These are phyloP conservation scores for Metellina segmentata DNA, from an alignment of 2,888 invertebrate species.

Conservation along the genomic window DNA sequence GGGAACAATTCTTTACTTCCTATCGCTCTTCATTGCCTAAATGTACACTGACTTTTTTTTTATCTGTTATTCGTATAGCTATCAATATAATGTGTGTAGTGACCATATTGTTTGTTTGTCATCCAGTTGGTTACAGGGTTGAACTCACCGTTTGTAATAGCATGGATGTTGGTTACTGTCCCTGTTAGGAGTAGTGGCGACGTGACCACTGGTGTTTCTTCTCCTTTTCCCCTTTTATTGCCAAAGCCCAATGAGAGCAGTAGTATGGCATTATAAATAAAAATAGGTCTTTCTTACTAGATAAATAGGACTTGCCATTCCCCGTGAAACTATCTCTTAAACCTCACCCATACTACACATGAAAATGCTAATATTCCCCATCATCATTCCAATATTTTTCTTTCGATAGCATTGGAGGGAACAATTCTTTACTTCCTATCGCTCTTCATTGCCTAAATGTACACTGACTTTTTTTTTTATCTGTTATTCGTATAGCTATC, in stretches of 20 bases:
- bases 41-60: constrained; percentile 39
- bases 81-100: constrained; percentile 76
- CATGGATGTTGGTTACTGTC: too few species aligned
- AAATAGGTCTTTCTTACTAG: too few species aligned
- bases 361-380: not conserved
- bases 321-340: not conserved
- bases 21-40: constrained; percentile 20
- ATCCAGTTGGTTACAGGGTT: too few species aligned
- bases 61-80: constrained; percentile 2
- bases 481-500: constrained; percentile 42
- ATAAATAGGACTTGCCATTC: too few species aligned
- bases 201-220: too few species aligned
- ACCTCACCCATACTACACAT: not conserved
- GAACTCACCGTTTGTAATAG: too few species aligned
- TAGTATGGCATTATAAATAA: too few species aligned
- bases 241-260: too few species aligned
- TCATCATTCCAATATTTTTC: not conserved
- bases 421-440: constrained; percentile 34
- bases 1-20: constrained; percentile 31
- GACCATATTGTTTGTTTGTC: too few species aligned
- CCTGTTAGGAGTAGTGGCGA: too few species aligned
- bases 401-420: not conserved
- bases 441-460: constrained; percentile 32
- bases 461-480: constrained; percentile 28
- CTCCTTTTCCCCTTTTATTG: too few species aligned